Evolutionary conservation across 2,113 vertebrate genomes (phyloP), one percentile per base, ranked within the genome.

Genomic region (Piprites chloris): DNA sequence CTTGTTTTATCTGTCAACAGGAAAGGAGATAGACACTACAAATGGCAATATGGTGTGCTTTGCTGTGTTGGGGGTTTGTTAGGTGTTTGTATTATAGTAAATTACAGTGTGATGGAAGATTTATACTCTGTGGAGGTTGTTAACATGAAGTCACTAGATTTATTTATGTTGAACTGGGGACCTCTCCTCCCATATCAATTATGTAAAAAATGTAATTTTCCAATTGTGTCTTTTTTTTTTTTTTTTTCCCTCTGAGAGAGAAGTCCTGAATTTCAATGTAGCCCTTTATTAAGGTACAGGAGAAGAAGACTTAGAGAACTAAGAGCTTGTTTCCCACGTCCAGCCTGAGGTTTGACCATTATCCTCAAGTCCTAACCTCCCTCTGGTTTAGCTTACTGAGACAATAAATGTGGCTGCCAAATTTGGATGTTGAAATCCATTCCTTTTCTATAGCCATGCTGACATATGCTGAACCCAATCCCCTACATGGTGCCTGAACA

Each of bases 1-100:
- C 78, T 67, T 91, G 63, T 80, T 95, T 94, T 71, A 77, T 83
- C 82, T 91, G 67, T 80, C 90, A 94, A 77, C 37, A 12, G 59
- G 55, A 76, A 73, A 71, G 65, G 67, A 91, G 39, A 80, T 35
- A 91, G 55, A 37, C 0, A 0, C 73, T 77, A 58, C 50, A 90
- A 90, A 67, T 69, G 52, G 28, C 59, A 93, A 59, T 86, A 37
- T 84, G 28, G 32, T 68, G 22, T 80, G 58, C 52, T 95, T 82
- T 71, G 44, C 66, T 87, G 69, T 91, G 33, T 39, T 87, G 32
- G 12, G 69, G 9, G 19, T 27, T 96, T 33, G 32, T 73, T 73
- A 69, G 37, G 42, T 90, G 35, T n/a, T 55, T 53, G 13, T 44
- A 61, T 88, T 44, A 32, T 23, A 56, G 50, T 80, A 80, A 90